Evolutionary conservation across 1,140 invertebrate species (phyloP).

Genomic region (Drosophila mojavensis): DNA sequence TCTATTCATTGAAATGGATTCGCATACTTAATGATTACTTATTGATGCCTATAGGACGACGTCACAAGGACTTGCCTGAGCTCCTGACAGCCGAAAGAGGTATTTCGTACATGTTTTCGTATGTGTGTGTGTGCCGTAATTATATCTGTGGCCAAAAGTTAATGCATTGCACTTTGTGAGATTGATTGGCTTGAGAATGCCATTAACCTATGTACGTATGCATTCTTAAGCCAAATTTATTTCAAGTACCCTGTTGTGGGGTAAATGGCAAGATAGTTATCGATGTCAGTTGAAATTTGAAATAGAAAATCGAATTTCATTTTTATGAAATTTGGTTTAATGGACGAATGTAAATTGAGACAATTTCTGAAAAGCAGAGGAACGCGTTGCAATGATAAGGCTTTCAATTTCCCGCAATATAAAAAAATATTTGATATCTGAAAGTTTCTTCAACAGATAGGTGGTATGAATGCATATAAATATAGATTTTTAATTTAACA

Average conservation of each 20-base stretch:
- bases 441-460: no score
- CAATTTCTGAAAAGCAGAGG: no score
- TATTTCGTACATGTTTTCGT: slow-evolving; percentile 56
- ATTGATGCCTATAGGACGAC: slow-evolving; percentile 25
- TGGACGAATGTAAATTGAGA: no score
- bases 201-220: background rate
- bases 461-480: no score
- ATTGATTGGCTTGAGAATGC: slow-evolving; percentile 6
- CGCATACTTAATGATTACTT: background rate
- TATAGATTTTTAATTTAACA: no score
- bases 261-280: background rate
- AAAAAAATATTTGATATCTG: no score
- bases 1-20: background rate
- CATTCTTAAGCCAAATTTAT: background rate
- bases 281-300: background rate
- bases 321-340: no score
- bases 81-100: slow-evolving; percentile 16
- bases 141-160: slow-evolving; percentile 48
- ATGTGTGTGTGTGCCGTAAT: slow-evolving; percentile 47
- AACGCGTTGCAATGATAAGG: no score
- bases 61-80: slow-evolving; percentile 23
- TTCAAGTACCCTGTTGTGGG: background rate
- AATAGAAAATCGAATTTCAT: background rate
- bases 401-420: no score
- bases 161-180: slow-evolving; percentile 61